Base-by-base conservation (phyloP, 2,113 vertebrate genomes). In the Clarias magur region DNA sequence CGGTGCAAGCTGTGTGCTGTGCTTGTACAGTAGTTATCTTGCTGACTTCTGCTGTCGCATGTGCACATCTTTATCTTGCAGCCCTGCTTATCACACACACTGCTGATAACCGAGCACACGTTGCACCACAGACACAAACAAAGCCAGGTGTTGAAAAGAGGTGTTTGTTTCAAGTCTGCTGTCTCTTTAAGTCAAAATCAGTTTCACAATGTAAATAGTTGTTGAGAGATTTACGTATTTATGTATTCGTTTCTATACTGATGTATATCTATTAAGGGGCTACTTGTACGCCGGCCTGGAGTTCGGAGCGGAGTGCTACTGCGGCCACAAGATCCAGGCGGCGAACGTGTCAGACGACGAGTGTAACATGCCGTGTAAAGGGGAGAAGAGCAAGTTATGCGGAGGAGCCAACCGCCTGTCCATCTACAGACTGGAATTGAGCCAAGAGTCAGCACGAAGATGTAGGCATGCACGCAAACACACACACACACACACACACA, bases 281-380 rank as follows among this genome's bases (percentile, higher is more conserved):
- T 99, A 99, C 94, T 95, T 98, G 92, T 99, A 96, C 0, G 97
- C 98, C 0, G 98, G 98, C 70, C 94, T 99, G 94, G 98, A 99
- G 92, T 99, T 99, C 0, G 98, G 98, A 0, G 98, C 98, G 0
- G 98, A 99, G 91, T 99, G 98, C 91, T 99, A 97, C 95, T 99
- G 98, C 0, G 97, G 98, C 53, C 98, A 99, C 95, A 99, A 97
- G 94, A 96, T 99, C 92, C 97, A 99, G 94, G 96, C 96, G 0
- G 16, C 91, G 0, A 99, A 99, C 0, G 93, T 93, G 89, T 97
- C 97, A 0, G 96, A 99, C 56, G 91, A 93, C 0, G 96, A 99
- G 88, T 99, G 98, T 91, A 96, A 95, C 92, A 99, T 99, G 98
- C 95, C 95, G 10, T 99, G 98, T 90, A 99, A 99, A 89, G 98